Conservation (phyloP, 1,140 invertebrate genomes). For the Brevipalpus yothersi region DNA sequence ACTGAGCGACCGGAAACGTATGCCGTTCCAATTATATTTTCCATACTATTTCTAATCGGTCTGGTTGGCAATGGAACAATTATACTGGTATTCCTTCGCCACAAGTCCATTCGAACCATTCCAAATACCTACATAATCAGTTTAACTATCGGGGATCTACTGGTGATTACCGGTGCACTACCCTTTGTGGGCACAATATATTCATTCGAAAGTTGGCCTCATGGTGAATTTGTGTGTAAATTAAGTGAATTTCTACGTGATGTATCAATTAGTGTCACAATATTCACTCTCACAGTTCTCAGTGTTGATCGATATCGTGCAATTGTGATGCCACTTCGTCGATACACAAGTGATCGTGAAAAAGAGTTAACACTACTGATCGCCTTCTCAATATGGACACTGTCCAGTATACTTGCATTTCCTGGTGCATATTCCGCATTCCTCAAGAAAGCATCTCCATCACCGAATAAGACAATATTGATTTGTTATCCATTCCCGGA, state of each 20-base stretch:
- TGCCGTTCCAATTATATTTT: slow-evolving; percentile 56
- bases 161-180: slow-evolving; percentile 45
- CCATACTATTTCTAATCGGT: slow-evolving; percentile 52
- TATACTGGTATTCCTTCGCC: slow-evolving; percentile 49
- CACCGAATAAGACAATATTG: slow-evolving; percentile 24
- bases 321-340: slow-evolving; percentile 47
- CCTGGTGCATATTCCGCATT: slow-evolving; percentile 51
- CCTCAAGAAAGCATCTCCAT: slow-evolving; percentile 28
- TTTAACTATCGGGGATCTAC: slow-evolving; percentile 48
- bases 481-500: slow-evolving; percentile 55
- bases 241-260: slow-evolving; percentile 66
- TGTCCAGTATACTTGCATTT: slow-evolving; percentile 44
- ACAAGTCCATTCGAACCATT: slow-evolving; percentile 56
- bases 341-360: slow-evolving; percentile 26
- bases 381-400: slow-evolving; percentile 39
- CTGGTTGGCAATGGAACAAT: slow-evolving; percentile 65
- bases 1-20: slow-evolving; percentile 49
- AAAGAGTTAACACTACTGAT: slow-evolving; percentile 9
- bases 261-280: slow-evolving; percentile 73
- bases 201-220: slow-evolving; percentile 62
- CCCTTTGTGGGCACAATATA: slow-evolving; percentile 57
- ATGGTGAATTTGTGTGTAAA: slow-evolving; percentile 44
- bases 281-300: slow-evolving; percentile 70
- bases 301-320: slow-evolving; percentile 66
- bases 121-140: slow-evolving; percentile 71